Base-by-base conservation (phyloP, 2,888 invertebrate species). In the Athalia circularis region DNA sequence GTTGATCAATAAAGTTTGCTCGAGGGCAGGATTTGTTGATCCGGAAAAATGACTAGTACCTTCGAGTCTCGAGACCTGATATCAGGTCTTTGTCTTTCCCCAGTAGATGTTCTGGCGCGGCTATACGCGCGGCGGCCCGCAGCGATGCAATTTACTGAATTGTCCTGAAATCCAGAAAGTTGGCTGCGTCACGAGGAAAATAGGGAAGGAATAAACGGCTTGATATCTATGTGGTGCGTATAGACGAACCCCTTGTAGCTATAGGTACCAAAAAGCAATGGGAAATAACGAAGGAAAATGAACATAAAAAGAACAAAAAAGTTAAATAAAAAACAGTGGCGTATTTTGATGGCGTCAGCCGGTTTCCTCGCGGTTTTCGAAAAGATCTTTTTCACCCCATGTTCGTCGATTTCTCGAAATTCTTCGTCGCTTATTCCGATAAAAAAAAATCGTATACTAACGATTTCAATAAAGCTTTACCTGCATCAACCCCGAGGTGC, bases 81-180 rank as follows among this genome's bases (percentile, higher is more conserved):
- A 67, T 67, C 9, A 29, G 67, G 67, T 48, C 13, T 11, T 50
- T 15, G 29, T 67, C 67, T 15, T 48, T 8, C 2, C 15, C 68
- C 52, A 68, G 54, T 52, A 50, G 29, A 43, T 68, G 54, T n/a
- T 29, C 29, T 29, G 29, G 29, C 29, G 29, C n/a, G n/a, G n/a
- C n/a, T n/a, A 11, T 9, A 9, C 9, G 9, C 11, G 15, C 68
- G 54, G 52, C n/a, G 11, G 29, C 8, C 50, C 13, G 8, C 7
- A 11, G n/a, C 68, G 83, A 84, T 88, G 86, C 87, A 89, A 89
- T 89, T 88, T 87, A 85, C 84, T 85, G 86, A 88, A 88, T 89
- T 88, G 88, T 88, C 87, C 88, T 87, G 88, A 87, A 89, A 89
- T 88, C 88, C 86, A 52, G n/a, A 54, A 68, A 68, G 29, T 68